A percentile compares a stretch with the other conserved stretches of the same genome.
Evolutionary conservation across 2,797 vertebrate genomes (phyloP).

Genomic region (Cynodonichthys magdalenae): DNA sequence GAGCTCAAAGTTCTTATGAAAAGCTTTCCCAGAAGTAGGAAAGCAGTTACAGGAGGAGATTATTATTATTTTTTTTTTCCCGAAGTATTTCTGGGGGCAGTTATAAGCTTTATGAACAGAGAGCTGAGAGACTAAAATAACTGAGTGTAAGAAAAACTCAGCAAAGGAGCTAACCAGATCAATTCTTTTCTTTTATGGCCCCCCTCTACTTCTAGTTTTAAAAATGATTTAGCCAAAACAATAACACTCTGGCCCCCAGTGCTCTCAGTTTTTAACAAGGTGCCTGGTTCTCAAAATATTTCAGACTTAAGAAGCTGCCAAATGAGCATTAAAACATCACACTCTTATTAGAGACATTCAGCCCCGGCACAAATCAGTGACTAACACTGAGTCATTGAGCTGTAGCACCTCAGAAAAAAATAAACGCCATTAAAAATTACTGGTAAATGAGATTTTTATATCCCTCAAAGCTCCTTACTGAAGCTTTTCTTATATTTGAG

Average conservation of each 20-base stretch:
- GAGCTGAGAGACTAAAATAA: background rate
- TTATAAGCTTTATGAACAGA: constrained; percentile 34
- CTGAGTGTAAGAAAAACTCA: constrained; percentile 8
- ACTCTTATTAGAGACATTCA: background rate
- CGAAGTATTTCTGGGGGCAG: constrained; percentile 2
- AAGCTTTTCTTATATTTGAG: constrained; percentile 36
- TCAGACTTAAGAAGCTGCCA: constrained; percentile 20
- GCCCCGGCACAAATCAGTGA: constrained; percentile 1
- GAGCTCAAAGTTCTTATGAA: constrained; percentile 21
- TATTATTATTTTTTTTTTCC: constrained; percentile 10
- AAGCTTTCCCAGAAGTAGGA: constrained; percentile 27
- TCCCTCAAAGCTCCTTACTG: constrained; percentile 16
- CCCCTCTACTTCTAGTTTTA: background rate
- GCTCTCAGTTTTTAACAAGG: constrained; percentile 8
- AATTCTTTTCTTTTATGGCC: background rate
- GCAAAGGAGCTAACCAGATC: constrained; percentile 4
- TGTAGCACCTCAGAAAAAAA: background rate
- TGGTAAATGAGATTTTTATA: background rate
- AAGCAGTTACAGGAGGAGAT: constrained; percentile 27
- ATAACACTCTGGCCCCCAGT: background rate
- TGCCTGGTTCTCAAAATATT: constrained; percentile 12
- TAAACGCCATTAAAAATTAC: too few relatives aligned
- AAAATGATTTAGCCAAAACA: constrained; percentile 17
- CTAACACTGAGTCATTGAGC: background rate
- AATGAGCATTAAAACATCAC: constrained; percentile 9